Evolutionary conservation across 2,113 vertebrate genomes (phyloP).

Genomic region (Calyptommatus sinebrachiatus): DNA sequence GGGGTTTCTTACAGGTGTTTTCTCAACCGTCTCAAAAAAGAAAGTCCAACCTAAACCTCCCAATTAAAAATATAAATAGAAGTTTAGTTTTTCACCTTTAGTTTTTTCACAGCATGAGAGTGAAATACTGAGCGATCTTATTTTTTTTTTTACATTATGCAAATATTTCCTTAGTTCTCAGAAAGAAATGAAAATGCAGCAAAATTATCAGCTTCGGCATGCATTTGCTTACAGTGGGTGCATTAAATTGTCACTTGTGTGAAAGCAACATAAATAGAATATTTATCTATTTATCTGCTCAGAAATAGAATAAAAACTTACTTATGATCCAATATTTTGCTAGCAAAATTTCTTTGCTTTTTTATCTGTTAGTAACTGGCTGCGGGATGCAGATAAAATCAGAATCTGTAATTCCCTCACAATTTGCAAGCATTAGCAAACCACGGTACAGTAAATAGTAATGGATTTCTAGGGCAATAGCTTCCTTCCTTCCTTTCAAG

Average conservation of each 20-base stretch:
- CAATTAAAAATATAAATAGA: neutral
- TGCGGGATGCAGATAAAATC: neutral
- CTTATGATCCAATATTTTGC: constrained; percentile 42
- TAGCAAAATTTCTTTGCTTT: constrained; percentile 31
- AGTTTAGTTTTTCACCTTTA: neutral
- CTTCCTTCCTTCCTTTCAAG: constrained; percentile 49
- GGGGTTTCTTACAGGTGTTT: neutral
- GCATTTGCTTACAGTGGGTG: neutral
- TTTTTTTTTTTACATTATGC: neutral
- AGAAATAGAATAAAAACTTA: constrained; percentile 12
- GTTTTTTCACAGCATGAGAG: neutral
- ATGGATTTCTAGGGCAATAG: constrained; percentile 45
- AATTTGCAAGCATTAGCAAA: constrained; percentile 24
- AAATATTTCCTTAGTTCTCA: neutral
- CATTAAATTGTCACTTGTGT: constrained; percentile 33
- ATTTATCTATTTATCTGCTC: too few species aligned
- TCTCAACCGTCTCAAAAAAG: too few species aligned
- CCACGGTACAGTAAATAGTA: constrained; percentile 19
- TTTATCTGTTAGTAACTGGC: constrained; percentile 6
- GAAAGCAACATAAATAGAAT: neutral
- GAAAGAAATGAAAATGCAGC: constrained; percentile 28
- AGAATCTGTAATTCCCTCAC: constrained; percentile 24
- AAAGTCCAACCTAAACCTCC: too few species aligned
- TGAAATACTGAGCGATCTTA: neutral
- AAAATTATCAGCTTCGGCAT: constrained; percentile 10